Percentiles rank a stretch among this genome's conserved stretches.
Evolutionary conservation across 2,888 invertebrate species (phyloP).

Genomic region (Hirudinaria manillensis): DNA sequence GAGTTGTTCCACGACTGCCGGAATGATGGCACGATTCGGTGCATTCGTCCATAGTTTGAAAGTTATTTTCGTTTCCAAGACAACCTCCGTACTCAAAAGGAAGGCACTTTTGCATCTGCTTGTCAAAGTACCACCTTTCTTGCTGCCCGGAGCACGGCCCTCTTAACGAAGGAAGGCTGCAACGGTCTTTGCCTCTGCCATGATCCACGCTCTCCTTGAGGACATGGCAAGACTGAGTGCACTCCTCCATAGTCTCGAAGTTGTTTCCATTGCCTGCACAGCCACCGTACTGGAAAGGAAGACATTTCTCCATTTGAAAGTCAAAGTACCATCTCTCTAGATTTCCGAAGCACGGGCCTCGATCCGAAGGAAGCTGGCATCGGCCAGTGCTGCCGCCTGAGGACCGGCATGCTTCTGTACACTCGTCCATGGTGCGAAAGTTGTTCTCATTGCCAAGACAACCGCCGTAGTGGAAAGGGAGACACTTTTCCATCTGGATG

Average conservation of each 20-base stretch:
- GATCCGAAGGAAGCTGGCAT: slow-evolving; percentile 9
- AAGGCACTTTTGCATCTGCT: slow-evolving; percentile 39
- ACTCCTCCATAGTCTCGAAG: slow-evolving; percentile 57
- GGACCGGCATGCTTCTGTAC: slow-evolving; percentile 30
- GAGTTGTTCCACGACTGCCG: background rate
- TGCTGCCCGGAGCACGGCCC: slow-evolving; percentile 32
- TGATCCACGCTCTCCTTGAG: background rate
- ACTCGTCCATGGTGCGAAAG: slow-evolving; percentile 57
- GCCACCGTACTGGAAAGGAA: slow-evolving; percentile 71
- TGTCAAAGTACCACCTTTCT: slow-evolving; percentile 72
- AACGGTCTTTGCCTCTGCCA: background rate
- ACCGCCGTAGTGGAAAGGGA: slow-evolving; percentile 71
- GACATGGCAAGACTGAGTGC: slow-evolving; percentile 33
- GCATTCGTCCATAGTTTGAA: slow-evolving; percentile 53
- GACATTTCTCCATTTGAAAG: slow-evolving; percentile 61
- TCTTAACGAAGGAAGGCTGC: slow-evolving; percentile 21
- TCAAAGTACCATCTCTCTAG: slow-evolving; percentile 64
- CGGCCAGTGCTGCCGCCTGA: background rate
- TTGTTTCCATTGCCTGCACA: slow-evolving; percentile 79
- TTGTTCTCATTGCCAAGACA: slow-evolving; percentile 79
- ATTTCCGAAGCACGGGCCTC: slow-evolving; percentile 19
- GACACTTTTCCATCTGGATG: slow-evolving; percentile 61
- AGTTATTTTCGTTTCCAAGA: slow-evolving; percentile 75
- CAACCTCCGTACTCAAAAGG: slow-evolving; percentile 74
- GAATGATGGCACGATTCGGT: background rate